A percentile compares a stretch with the other conserved stretches of the same genome.
phyloP scores from a whole-genome alignment of 2,888 invertebrate species.

The Acleris emargana region DNA sequence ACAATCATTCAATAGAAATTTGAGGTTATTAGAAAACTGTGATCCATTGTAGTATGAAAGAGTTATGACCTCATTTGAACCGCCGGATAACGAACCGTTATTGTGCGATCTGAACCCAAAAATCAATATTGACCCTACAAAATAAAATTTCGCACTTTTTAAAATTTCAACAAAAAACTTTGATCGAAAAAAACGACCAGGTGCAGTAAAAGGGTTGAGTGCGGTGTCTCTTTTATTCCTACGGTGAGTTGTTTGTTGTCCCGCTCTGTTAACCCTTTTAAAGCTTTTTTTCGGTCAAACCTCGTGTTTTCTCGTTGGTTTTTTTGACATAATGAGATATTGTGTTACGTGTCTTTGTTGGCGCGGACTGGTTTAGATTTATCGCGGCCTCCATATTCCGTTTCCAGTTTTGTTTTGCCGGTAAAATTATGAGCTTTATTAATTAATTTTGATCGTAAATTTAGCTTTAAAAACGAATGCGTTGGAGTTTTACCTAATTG shows the following conservation, averaged over 20 bases:
- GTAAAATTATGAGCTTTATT: conserved; percentile 6
- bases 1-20: conserved; percentile 28
- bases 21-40: conserved; percentile 32
- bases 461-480: neutral
- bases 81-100: conserved; percentile 73
- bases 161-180: conserved; percentile 69
- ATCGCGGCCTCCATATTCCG: conserved; percentile 15
- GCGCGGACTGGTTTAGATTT: conserved; percentile 48
- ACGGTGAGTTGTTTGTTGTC: conserved; percentile 45
- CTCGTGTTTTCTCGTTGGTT: conserved; percentile 77
- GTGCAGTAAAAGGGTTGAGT: conserved; percentile 77
- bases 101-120: conserved; percentile 67
- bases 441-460: conserved; percentile 22
- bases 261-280: conserved; percentile 72
- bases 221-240: conserved; percentile 51
- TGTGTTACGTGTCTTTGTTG: conserved; percentile 71
- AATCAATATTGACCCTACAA: conserved; percentile 80
- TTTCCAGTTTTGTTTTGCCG: conserved; percentile 21
- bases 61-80: conserved; percentile 71
- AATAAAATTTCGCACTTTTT: conserved; percentile 79
- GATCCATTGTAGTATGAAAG: conserved; percentile 45
- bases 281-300: conserved; percentile 77
- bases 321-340: conserved; percentile 78
- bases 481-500: neutral
- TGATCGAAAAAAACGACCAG: conserved; percentile 67